Base-by-base conservation (phyloP, 2,113 vertebrate genomes). In the Podilymbus podiceps region DNA sequence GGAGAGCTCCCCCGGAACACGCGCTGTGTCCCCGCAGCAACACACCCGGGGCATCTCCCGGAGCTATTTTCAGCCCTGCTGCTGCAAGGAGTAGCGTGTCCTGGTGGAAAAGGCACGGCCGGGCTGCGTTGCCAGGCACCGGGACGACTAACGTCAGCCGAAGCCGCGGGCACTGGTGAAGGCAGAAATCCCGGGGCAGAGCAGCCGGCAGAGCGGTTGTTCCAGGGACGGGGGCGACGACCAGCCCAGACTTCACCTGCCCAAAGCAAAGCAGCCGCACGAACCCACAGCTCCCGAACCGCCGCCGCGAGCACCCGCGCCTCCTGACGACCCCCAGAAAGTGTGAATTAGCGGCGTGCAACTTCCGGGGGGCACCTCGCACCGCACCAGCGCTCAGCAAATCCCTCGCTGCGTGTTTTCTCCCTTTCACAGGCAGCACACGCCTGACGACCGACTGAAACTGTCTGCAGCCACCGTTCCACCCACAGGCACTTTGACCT, bases 271-370 rank as follows among this genome's bases (percentile, higher is more conserved):
- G 3, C 75, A 16, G 42, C 11, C 4, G 21, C 0, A 4, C 4
- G 6, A 27, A 30, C 38, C 16, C 1, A 33, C 31, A 28, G 69
- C 62, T 40, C 47, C 23, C 2, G 2, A 33, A 8, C 17, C 27
- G 1, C n/a, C 11, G 1, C 47, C 4, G 2, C 1, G 42, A 50
- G 58, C 24, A 5, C 62, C 24, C 5, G 0, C 46, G 15, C 38
- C 66, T 59, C 38, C 71, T 18, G 12, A 42, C 0, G 6, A 62
- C 31, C 35, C 1, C 0, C 31, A 14, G 38, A 4, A 42, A 42
- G 44, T 0, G 0, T 21, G 30, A 15, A 50, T 20, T 9, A 60
- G 22, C 64, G 5, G 56, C 3, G 0, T 11, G 22, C 3, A 3
- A 15, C 18, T 38, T 17, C 27, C 76, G 33, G 0, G 2, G 19